Evolutionary conservation across 2,113 vertebrate genomes (phyloP), one percentile per base, ranked within the genome.

Genomic region (Tauraco erythrolophus): DNA sequence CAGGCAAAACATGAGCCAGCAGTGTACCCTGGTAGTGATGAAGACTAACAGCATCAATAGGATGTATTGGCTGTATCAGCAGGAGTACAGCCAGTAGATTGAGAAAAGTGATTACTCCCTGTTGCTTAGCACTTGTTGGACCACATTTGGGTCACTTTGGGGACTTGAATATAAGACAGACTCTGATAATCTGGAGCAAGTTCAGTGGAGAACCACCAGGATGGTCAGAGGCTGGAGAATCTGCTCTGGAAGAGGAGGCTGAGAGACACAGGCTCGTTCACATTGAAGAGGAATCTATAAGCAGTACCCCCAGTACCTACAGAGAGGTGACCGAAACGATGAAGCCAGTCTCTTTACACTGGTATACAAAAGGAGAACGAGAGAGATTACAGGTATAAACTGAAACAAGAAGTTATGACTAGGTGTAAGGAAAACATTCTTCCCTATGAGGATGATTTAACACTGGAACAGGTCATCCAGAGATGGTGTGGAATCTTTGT

Each of bases 301-400:
- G 83, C 23, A 66, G 19, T 5, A 15, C 3, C 10, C 21, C 9
- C 21, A 50, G 21, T 12, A 74, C 31, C 31, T 78, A 35, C 2
- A 3, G 11, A 72, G 48, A 64, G 19, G 17, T 69, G 31, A 54
- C 31, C 0, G 2, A 6, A 18, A 21, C 1, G 5, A 85, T 1
- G 0, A 23, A 77, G 30, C 24, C 70, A 78, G 33, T 25, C 16
- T 46, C n/a, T 81, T 72, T 45, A 56, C 27, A 39, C 39, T 16
- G 6, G 8, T 41, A 45, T 17, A 19, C 1, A 3, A 62, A 37
- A 72, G 46, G 3, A 62, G 35, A 86, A 19, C 2, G 15, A 76
- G 27, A 76, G 27, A 89, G 35, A 54, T 66, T 28, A 68, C 6
- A 2, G 0, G 33, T 30, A 86, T 35, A 62, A 89, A 85, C 11